Evolutionary conservation across 1,140 invertebrate species (phyloP), one percentile per base, ranked within the genome.

Genomic region (Triops cancriformis): DNA sequence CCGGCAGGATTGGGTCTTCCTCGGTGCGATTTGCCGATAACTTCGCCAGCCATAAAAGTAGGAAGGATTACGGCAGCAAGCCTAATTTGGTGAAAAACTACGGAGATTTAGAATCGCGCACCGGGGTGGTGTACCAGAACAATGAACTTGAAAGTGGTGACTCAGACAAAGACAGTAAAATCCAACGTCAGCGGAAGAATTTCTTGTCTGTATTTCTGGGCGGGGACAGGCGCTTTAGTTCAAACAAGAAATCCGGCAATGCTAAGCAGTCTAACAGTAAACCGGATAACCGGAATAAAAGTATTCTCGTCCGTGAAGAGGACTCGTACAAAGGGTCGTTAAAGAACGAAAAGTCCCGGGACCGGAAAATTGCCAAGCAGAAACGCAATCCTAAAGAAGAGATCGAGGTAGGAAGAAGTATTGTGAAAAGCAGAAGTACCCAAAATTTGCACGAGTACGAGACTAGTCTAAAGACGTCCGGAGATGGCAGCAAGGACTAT

Each of bases 141-240:
- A 64, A 64, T 14, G 51, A 64, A 64, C 51, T 64, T 18, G 76
- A 26, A n/a, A 78, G 74, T 42, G 27, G 73, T 37, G 77, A 78
- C 23, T 73, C 77, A n/a, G 77, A 73, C 11, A 78, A 78, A n/a
- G 72, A 73, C 37, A 73, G 74, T 18, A 78, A 78, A n/a, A 78
- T 78, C 72, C 77, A 73, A n/a, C 77, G 77, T 7, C 77, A 78
- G 28, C 26, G 77, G 73, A 73, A 42, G 31, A 78, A 78, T 27
- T 78, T 78, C 26, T 45, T 78, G 18, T 73, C 77, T 2, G 77
- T 73, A 4, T 78, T 78, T 42, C 42, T 78, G 14, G 77, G 77
- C 14, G 51, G 51, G 10, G 51, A 64, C 18, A 18, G 51, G 23
- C 14, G 51, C 5, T 64, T 64, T 23, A 18, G 6, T 5, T 23